These are phyloP conservation scores for Rhinolophus ferrumequinum DNA, from an alignment of 2,113 vertebrate genomes.

Conservation along the genomic window DNA sequence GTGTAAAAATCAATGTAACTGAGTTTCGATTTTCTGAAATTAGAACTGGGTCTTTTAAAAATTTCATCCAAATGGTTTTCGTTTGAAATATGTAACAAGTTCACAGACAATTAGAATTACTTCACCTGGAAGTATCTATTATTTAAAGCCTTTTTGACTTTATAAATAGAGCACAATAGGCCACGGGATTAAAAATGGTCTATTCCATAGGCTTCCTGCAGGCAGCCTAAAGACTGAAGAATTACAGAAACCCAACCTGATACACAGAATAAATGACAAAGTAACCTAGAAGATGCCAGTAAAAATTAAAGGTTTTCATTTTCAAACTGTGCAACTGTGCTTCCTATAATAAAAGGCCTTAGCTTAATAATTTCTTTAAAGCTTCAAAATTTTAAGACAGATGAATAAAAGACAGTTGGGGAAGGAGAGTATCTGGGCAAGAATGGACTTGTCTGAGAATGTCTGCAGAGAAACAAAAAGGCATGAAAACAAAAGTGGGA, in stretches of 20 bases:
- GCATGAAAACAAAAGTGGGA: not conserved
- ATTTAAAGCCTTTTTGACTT: not conserved
- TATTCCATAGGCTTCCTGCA: not conserved
- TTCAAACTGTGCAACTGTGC: not conserved
- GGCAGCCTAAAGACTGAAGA: not conserved
- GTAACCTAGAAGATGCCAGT: not conserved
- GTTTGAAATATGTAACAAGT: not conserved
- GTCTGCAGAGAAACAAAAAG: not conserved
- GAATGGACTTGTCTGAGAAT: not conserved
- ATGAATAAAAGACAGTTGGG: not conserved
- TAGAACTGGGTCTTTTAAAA: not conserved
- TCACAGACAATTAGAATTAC: constrained; percentile 7
- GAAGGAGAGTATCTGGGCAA: not conserved
- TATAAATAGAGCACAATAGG: not conserved
- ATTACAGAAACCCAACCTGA: not conserved
- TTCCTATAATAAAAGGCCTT: not conserved
- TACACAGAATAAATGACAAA: not conserved
- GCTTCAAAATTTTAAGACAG: not conserved
- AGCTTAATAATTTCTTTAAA: not conserved
- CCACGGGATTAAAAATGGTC: not conserved
- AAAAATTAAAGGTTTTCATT: not conserved
- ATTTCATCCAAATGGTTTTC: not conserved
- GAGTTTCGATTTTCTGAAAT: not conserved
- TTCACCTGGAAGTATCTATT: not conserved
- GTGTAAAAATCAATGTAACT: not conserved